These are phyloP conservation scores for Aphis craccivora DNA, from an alignment of 1,140 invertebrate genomes.

Conservation along the genomic window DNA sequence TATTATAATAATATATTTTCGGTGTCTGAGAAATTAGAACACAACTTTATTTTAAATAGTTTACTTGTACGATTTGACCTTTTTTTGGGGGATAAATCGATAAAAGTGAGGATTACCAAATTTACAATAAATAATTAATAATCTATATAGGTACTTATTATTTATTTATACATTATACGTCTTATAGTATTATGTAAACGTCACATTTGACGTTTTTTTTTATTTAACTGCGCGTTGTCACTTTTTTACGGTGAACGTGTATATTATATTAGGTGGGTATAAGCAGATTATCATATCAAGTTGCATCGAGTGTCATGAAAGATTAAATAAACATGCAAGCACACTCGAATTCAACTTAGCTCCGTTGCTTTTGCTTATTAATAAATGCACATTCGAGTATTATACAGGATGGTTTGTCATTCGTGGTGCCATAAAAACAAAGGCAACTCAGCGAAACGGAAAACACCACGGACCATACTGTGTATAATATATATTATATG, in stretches of 20 bases:
- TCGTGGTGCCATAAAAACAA: not conserved
- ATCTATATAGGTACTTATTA: not conserved
- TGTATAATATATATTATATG: not conserved
- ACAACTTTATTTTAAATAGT: too few relatives aligned
- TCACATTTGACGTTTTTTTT: not conserved
- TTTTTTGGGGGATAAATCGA: not conserved
- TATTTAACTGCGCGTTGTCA: not conserved
- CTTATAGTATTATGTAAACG: not conserved
- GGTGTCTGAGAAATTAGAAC: not conserved
- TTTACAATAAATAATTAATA: not conserved
- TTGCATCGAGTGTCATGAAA: not conserved
- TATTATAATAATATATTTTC: not conserved
- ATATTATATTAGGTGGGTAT: too few relatives aligned
- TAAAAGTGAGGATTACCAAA: not conserved
- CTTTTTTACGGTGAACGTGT: slow-evolving; percentile 16
- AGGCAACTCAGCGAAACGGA: not conserved
- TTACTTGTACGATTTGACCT: not conserved
- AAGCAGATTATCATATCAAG: slow-evolving; percentile 30
- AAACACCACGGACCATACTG: not conserved
- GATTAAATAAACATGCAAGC: slow-evolving; percentile 23
- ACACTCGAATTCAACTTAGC: slow-evolving; percentile 2
- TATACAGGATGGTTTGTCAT: not conserved
- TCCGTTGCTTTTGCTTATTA: not conserved
- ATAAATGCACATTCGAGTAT: not conserved
- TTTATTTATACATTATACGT: not conserved